Evolutionary conservation across 2,888 invertebrate species (phyloP), one percentile per base, ranked within the genome.

Genomic region (Agonopterix heracliana): DNA sequence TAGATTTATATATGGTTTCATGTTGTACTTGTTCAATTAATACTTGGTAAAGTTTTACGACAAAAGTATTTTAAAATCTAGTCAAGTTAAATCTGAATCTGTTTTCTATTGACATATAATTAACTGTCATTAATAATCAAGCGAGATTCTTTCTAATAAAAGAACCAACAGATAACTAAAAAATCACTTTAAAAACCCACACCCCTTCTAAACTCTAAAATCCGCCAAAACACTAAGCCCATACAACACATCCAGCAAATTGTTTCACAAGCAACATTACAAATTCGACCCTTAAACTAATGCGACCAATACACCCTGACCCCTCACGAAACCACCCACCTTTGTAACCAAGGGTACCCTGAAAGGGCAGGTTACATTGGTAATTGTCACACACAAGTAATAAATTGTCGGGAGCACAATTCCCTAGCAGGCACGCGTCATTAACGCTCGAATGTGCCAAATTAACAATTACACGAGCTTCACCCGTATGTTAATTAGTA

Each of bases 361-460:
- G 38, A 38, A 38, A 49, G 76, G 50, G 67, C 78, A 52, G n/a
- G 13, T 8, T 46, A 44, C 2, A 44, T 55, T 70, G 76, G 81
- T 48, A 53, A 59, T 60, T 71, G 77, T 74, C 78, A 78, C 83
- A 80, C 71, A 78, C 78, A 71, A 74, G 78, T 79, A 71, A 77
- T 77, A 74, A 72, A 75, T 74, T 65, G 68, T 60, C 56, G 68
- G 66, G 60, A 56, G 60, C 38, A 38, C 38, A 38, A 66, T 67
- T 64, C 63, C 54, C 66, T 58, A 57, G 67, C 62, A 7, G 63
- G 65, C 67, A 74, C 81, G 81, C 80, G 71, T 83, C 85, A 85
- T 85, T 84, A 83, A 78, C 70, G 69, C 64, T 69, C 74, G 81
- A 81, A 82, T 81, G 79, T 79, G 78, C 79, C 82, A 83, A 85